Base-by-base conservation (phyloP, 2,797 vertebrate species). In the Remorina albescens region DNA sequence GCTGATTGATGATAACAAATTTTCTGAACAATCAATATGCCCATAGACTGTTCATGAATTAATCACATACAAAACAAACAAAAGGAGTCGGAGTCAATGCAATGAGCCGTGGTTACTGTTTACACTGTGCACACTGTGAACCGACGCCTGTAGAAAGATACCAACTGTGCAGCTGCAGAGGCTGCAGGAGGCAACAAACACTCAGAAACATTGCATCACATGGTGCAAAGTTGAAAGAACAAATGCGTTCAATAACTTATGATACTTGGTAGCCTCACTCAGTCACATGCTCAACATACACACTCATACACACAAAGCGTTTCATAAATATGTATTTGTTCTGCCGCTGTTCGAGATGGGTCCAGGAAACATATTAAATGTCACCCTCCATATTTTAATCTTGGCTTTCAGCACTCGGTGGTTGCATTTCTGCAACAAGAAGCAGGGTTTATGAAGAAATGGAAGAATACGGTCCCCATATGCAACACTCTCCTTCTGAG, bases 1-100 rank as follows among this genome's bases (percentile, higher is more conserved):
- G 76, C 80, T 88, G 91, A 93, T 93, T 90, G 92, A 94, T 93
- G 91, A 93, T 83, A 87, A 87, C 86, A 89, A 91, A 93, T 93
- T 89, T 93, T 91, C 80, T 79, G 85, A 91, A 91, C 92, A 93
- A 93, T 93, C 92, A 92, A 91, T 91, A 82, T 88, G 81, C 86
- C 90, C 81, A 89, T 91, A 87, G 78, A 63, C 74, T 84, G 81
- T 92, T 90, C 87, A 90, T 93, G 84, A 93, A 93, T 94, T 91
- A 92, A 94, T 93, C 89, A 91, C 77, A 71, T 72, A 78, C 71
- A 58, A 47, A 46, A 34, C 42, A 25, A 25, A 47, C 26, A 32
- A 37, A 63, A 34, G 12, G 36, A 86, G 73, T 70, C 81, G 69
- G 85, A 82, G 82, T 81, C 84, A 85, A 88, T 91, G 90, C 90